A percentile compares a stretch with the other conserved stretches of the same genome.
Evolutionary conservation across 2,113 vertebrate genomes (phyloP).

Genomic region (Phocoena sinus): DNA sequence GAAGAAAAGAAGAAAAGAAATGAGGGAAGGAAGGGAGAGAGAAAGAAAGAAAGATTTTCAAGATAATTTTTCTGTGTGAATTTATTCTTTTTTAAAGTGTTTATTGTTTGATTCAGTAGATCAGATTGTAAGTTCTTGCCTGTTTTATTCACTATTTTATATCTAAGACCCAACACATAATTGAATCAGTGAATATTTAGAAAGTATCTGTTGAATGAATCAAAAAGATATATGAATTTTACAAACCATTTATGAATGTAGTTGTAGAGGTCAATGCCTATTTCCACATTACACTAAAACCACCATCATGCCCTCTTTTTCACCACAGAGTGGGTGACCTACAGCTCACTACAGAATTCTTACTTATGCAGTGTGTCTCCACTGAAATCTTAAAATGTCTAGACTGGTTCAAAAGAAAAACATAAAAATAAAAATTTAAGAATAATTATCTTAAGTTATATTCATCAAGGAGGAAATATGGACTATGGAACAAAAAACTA

Average conservation of each 20-base stretch:
- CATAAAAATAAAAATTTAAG: background rate
- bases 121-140: background rate
- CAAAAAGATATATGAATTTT: background rate
- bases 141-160: background rate
- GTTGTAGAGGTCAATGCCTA: background rate
- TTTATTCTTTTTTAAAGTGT: background rate
- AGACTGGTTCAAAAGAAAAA: background rate
- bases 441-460: background rate
- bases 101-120: background rate
- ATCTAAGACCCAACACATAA: background rate
- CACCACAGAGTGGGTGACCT: no score
- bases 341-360: background rate
- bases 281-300: background rate
- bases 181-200: background rate
- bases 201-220: background rate
- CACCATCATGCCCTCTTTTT: background rate
- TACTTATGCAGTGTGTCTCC: background rate
- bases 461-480: background rate
- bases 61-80: background rate
- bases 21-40: background rate
- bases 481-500: background rate
- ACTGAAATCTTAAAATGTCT: background rate
- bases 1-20: background rate
- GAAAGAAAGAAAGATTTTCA: background rate
- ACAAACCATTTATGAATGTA: background rate